phyloP scores from a whole-genome alignment of 1,140 invertebrate species.

The Drosophila aff. region DNA sequence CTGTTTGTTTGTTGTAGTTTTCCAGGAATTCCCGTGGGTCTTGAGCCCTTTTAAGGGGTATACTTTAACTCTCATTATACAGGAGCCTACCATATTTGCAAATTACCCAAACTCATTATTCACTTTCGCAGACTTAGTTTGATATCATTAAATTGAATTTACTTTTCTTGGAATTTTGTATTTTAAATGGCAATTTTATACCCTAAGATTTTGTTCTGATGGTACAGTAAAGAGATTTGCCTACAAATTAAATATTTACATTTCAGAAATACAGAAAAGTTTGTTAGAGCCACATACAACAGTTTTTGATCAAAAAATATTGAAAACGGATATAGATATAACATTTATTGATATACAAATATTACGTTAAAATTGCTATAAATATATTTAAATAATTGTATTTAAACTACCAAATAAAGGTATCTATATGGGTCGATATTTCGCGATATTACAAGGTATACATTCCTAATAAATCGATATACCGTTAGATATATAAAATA shows the following conservation, averaged over 20 bases:
- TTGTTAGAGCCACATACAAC: background rate
- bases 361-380: background rate
- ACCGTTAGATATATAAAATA: background rate
- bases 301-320: background rate
- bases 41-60: background rate
- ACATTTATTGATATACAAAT: background rate
- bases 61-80: background rate
- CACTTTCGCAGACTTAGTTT: constrained; percentile 11
- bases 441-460: background rate
- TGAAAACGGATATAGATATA: background rate
- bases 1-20: background rate
- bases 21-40: background rate
- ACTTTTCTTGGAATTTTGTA: constrained; percentile 17
- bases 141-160: constrained; percentile 22
- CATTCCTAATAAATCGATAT: background rate
- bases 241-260: background rate
- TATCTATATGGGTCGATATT: background rate
- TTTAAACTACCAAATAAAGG: too few species aligned
- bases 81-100: background rate
- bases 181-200: constrained; percentile 11
- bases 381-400: background rate
- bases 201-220: background rate
- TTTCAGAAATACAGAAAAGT: background rate
- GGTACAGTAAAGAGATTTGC: background rate
- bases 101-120: constrained; percentile 16